Evolutionary conservation across 2,113 vertebrate species (phyloP), one percentile per base, ranked within the genome.

Genomic region (Mola mola): DNA sequence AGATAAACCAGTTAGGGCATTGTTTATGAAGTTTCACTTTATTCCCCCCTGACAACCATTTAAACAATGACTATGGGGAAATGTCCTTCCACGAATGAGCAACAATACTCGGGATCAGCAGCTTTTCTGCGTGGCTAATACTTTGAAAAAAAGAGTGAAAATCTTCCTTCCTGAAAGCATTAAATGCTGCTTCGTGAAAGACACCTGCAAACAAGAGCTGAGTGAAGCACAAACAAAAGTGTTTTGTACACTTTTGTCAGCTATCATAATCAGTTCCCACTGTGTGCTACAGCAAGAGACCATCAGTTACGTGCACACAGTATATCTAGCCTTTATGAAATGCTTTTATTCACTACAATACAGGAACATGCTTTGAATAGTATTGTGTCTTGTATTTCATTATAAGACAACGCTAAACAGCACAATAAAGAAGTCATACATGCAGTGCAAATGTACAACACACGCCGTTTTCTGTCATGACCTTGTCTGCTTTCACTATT

Each of bases 11-110:
- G 92, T 94, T 91, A 92, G 82, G 72, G 88, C 93, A 92, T 91
- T 95, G 94, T 95, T 96, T 94, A 93, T 91, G 72, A 93, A 94
- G 92, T 93, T 94, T 94, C 93, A 93, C 94, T 95, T 96, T 94
- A 97, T 97, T 95, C 93, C 87, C 64, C 92, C 91, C 90, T 95
- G 96, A 98, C 96, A 98, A 94, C 95, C 95, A 94, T 96, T 96
- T 95, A 93, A 94, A 96, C 94, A 96, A 96, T 93, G 94, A 94
- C 93, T 94, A 93, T 94, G 93, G 94, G 93, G 94, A 95, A 95
- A 93, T 87, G 94, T 93, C 94, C 90, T 92, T 94, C 91, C 87
- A 81, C 92, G 91, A 94, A 93, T 86, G 89, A 86, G 74, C 91
- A 88, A 97, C 94, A 96, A 96, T 94, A 86, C 91, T 78, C 72